Percentiles rank a stretch among this genome's conserved stretches.
Conservation (phyloP, 1,140 invertebrate species). For the Halotydeus destructor region DNA sequence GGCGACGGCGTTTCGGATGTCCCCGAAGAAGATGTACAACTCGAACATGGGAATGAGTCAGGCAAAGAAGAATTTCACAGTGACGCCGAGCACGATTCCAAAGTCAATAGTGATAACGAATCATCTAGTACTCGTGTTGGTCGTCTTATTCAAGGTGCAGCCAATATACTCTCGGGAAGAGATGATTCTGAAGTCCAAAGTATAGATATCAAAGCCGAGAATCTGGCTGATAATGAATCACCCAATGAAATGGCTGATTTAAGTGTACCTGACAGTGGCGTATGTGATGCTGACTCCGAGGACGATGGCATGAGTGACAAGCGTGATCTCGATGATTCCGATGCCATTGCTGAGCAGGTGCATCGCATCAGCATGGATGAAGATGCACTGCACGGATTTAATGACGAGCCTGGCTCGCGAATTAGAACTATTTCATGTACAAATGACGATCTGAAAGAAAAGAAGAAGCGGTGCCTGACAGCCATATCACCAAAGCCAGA, state of each 20-base stretch:
- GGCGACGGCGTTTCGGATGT: neutral
- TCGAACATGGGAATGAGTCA: too few relatives aligned
- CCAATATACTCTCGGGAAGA: too few relatives aligned
- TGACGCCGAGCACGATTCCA: too few relatives aligned
- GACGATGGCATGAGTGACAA: neutral
- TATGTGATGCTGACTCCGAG: constrained; percentile 3
- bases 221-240: too few relatives aligned
- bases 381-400: neutral
- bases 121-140: too few relatives aligned
- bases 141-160: too few relatives aligned
- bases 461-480: neutral
- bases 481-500: constrained; percentile 2
- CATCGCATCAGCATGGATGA: neutral
- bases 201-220: too few relatives aligned
- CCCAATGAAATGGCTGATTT: neutral
- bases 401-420: neutral
- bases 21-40: too few relatives aligned
- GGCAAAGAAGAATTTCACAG: too few relatives aligned
- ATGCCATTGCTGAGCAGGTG: neutral
- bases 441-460: neutral
- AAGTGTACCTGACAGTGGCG: neutral
- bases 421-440: neutral
- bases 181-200: too few relatives aligned
- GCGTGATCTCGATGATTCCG: neutral
- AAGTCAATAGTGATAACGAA: too few relatives aligned